Conservation (phyloP, 2,888 invertebrate genomes). For the Microctonus brassicae region DNA sequence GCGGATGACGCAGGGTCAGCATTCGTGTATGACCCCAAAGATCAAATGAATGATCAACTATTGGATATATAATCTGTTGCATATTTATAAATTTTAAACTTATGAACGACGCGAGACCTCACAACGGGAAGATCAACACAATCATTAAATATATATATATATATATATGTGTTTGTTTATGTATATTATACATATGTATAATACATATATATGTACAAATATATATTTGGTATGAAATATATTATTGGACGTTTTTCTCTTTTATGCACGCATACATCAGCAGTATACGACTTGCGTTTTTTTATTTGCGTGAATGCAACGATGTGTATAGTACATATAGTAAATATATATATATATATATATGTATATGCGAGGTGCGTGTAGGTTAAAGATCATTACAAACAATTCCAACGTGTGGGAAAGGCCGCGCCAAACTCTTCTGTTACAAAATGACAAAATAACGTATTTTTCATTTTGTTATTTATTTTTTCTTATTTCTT, state of each 20-base stretch:
- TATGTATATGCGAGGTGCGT: conserved; percentile 61
- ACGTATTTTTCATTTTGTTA: conserved; percentile 36
- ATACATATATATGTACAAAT: no score
- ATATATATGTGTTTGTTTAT: no score
- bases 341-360: no score
- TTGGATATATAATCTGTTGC: conserved; percentile 24
- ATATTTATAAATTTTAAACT: conserved; percentile 32
- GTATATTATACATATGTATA: no score
- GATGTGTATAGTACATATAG: conserved; percentile 42
- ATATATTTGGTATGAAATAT: no score
- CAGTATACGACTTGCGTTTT: no score
- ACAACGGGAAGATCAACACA: background rate
- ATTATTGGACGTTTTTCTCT: no score
- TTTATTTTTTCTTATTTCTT: background rate
- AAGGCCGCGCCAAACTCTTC: conserved; percentile 53
- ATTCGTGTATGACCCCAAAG: conserved; percentile 60
- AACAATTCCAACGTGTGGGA: conserved; percentile 68
- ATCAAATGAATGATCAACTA: conserved; percentile 64
- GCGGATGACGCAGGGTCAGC: conserved; percentile 48
- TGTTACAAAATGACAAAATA: conserved; percentile 55
- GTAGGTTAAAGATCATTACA: conserved; percentile 65
- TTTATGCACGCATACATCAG: conserved; percentile 6
- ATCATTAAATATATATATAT: background rate
- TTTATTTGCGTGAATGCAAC: conserved; percentile 39
- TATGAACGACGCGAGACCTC: conserved; percentile 15